These are phyloP conservation scores for Holacanthella duospinosa DNA, from an alignment of 2,888 invertebrate species.

Conservation along the genomic window DNA sequence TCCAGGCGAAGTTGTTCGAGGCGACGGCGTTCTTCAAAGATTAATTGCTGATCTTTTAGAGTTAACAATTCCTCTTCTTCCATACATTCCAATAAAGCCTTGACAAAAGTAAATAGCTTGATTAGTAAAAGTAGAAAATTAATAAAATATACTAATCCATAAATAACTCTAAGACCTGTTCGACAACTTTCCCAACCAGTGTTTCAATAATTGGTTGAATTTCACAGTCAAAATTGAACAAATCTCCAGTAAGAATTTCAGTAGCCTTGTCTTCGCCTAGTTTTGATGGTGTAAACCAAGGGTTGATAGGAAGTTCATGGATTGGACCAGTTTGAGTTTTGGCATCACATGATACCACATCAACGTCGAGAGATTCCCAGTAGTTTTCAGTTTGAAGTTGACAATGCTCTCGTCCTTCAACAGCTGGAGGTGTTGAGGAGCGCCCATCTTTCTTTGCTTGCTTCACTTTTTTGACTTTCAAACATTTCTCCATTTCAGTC, in stretches of 20 bases:
- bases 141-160: background rate
- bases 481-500: conserved; percentile 2
- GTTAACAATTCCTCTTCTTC: conserved; percentile 30
- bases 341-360: conserved; percentile 11
- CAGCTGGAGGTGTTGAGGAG: conserved; percentile 11
- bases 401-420: background rate
- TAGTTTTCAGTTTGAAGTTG: conserved; percentile 21
- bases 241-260: conserved; percentile 26
- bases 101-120: too few relatives aligned
- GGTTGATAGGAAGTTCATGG: conserved; percentile 15
- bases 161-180: too few relatives aligned
- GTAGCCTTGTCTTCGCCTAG: conserved; percentile 19
- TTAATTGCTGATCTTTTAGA: conserved; percentile 19
- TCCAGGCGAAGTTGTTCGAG: conserved; percentile 17
- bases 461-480: background rate
- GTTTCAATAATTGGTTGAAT: conserved; percentile 26
- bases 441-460: background rate
- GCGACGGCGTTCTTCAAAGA: conserved; percentile 18
- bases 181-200: conserved; percentile 25
- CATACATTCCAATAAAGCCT: conserved; percentile 30
- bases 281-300: conserved; percentile 17
- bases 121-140: background rate
- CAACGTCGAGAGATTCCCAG: conserved; percentile 20
- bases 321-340: conserved; percentile 21
- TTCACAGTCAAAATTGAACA: conserved; percentile 26